phyloP scores from a whole-genome alignment of 2,888 invertebrate species.

The Biston stratarius region DNA sequence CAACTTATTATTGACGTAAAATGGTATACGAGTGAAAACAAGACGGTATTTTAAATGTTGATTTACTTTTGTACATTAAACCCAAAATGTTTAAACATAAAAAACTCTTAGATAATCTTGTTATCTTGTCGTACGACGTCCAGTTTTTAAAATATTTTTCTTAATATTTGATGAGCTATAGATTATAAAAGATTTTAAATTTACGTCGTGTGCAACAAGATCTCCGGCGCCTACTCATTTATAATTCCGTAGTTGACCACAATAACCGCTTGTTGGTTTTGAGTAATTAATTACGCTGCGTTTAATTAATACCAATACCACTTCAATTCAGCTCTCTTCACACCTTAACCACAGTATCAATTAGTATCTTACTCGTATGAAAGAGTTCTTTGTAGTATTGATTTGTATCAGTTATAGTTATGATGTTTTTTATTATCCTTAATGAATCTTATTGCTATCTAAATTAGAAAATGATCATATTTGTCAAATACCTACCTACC shows the following conservation, averaged over 20 bases:
- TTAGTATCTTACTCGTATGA: conserved; percentile 1
- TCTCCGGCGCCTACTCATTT: conserved; percentile 63
- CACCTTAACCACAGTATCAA: conserved; percentile 42
- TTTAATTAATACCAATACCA: conserved; percentile 64
- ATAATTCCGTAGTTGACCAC: conserved; percentile 72
- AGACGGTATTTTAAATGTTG: too few relatives aligned
- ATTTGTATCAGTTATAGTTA: background rate
- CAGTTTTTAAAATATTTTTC: background rate
- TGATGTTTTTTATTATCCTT: background rate
- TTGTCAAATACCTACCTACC: too few relatives aligned
- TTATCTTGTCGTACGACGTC: background rate
- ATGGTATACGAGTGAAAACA: too few relatives aligned
- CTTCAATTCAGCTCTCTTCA: conserved; percentile 60
- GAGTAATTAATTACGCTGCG: conserved; percentile 76
- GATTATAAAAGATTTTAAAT: background rate
- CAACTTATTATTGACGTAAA: too few relatives aligned
- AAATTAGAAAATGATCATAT: background rate
- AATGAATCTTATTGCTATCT: background rate
- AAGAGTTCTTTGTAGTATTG: background rate
- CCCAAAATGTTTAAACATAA: background rate
- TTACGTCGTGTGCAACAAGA: background rate
- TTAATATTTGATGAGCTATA: background rate
- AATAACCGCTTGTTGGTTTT: conserved; percentile 73
- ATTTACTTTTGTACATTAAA: background rate
- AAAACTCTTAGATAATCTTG: background rate